phyloP scores from a whole-genome alignment of 2,888 invertebrate species.

The Selenia dentaria region DNA sequence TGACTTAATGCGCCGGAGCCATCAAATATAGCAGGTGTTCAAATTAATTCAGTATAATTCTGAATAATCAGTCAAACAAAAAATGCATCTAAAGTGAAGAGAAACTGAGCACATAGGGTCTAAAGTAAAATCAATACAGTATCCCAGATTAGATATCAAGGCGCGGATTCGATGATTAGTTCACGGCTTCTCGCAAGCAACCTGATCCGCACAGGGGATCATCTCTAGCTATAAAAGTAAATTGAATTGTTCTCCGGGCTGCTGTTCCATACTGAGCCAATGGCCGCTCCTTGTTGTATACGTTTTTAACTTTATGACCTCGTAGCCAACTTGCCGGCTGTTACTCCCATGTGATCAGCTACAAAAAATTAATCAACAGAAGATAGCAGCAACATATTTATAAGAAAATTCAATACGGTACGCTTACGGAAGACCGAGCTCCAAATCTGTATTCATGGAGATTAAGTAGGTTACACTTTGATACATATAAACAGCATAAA shows the following conservation, averaged over 20 bases:
- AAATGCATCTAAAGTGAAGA: no score
- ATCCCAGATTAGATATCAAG: conserved; percentile 62
- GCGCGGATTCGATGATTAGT: conserved; percentile 71
- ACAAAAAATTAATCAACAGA: conserved; percentile 29
- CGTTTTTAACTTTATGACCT: conserved; percentile 62
- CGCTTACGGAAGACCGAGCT: no score
- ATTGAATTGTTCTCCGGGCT: conserved; percentile 78
- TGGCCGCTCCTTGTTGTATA: conserved; percentile 47
- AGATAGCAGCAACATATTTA: conserved; percentile 25
- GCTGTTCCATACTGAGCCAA: conserved; percentile 61
- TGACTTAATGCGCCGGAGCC: no score
- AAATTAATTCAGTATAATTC: no score
- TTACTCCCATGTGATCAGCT: conserved; percentile 37
- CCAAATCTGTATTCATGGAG: conserved; percentile 15
- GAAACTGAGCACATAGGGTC: no score
- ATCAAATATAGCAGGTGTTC: no score
- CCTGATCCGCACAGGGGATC: conserved; percentile 70
- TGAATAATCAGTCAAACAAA: no score
- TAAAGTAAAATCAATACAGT: conserved; percentile 16
- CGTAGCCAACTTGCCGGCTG: conserved; percentile 47
- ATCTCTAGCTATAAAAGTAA: conserved; percentile 76
- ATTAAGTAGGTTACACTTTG: conserved; percentile 4
- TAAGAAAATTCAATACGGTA: no score
- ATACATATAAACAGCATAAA: not conserved
- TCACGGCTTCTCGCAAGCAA: conserved; percentile 48